These are phyloP conservation scores for zebrafish (Danio rerio) DNA, from an alignment of 2,113 vertebrate species.

Conservation along the genomic window DNA sequence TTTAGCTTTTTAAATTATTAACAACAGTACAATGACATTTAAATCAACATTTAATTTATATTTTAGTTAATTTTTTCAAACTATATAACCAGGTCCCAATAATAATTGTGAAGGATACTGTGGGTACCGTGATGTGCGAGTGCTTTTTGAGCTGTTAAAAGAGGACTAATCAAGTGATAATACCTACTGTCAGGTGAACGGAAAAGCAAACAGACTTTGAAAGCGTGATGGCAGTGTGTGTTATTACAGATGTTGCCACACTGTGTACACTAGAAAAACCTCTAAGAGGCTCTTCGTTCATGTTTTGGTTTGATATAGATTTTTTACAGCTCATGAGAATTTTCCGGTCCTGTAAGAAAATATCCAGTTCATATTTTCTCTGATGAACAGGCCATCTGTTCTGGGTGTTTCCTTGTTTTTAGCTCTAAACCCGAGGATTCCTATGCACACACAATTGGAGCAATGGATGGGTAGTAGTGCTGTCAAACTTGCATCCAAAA, in stretches of 20 bases:
- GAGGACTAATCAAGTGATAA: not conserved
- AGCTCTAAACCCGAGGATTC: not conserved
- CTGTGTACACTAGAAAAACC: not conserved
- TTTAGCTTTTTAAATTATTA: not conserved
- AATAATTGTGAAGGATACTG: not conserved
- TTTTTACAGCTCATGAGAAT: not conserved
- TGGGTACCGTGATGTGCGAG: no score
- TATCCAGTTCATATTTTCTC: not conserved
- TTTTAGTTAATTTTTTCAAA: no score
- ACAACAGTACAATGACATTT: not conserved
- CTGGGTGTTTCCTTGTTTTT: not conserved
- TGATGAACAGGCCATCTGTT: not conserved
- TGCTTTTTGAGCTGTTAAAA: conserved; percentile 5
- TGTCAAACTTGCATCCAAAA: no score
- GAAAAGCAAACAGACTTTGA: conserved; percentile 27
- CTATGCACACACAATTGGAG: not conserved
- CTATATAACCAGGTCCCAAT: not conserved
- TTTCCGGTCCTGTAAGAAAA: not conserved
- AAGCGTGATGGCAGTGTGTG: not conserved
- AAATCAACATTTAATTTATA: not conserved
- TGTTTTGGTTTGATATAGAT: not conserved
- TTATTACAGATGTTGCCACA: not conserved
- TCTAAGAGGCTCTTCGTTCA: not conserved
- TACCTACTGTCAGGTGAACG: not conserved
- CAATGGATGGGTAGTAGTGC: not conserved